Evolutionary conservation across 2,113 vertebrate species (phyloP).

Genomic region (Nycticorax nycticorax): DNA sequence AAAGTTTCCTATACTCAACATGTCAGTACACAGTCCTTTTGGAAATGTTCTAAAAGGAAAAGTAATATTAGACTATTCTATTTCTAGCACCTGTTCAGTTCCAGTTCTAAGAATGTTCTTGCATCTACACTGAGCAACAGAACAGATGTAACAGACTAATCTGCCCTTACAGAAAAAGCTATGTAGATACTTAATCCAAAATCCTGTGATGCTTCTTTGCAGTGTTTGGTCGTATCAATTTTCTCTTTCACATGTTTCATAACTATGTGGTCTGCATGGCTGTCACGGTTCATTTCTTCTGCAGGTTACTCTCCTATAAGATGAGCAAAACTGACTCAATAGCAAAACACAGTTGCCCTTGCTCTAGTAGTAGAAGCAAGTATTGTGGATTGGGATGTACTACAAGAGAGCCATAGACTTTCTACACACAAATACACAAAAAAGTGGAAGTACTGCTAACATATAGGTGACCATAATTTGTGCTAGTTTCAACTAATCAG

Average conservation of each 20-base stretch:
- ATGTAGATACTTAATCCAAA: not conserved
- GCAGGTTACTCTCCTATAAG: not conserved
- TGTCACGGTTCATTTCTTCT: not conserved
- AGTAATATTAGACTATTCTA: conserved; percentile 9
- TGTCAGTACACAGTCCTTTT: not conserved
- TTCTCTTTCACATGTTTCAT: not conserved
- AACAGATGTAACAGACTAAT: not conserved
- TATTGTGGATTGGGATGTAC: not conserved
- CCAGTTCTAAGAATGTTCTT: not conserved
- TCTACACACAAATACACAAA: not conserved
- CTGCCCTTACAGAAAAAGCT: not conserved
- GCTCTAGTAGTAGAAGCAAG: not conserved
- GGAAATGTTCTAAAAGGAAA: conserved; percentile 9
- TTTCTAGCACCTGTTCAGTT: not conserved
- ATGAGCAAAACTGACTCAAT: not conserved
- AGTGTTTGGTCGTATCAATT: not conserved
- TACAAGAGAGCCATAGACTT: not conserved
- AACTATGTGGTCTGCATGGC: not conserved
- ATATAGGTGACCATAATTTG: too few relatives aligned
- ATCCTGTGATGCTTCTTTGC: not conserved
- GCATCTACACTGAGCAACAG: not conserved
- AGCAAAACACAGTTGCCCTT: not conserved
- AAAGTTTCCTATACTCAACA: not conserved
- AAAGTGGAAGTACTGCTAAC: not conserved
- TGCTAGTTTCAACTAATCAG: not conserved